Evolutionary conservation across 2,113 vertebrate species (phyloP).

Genomic region (Xiphophorus couchianus): DNA sequence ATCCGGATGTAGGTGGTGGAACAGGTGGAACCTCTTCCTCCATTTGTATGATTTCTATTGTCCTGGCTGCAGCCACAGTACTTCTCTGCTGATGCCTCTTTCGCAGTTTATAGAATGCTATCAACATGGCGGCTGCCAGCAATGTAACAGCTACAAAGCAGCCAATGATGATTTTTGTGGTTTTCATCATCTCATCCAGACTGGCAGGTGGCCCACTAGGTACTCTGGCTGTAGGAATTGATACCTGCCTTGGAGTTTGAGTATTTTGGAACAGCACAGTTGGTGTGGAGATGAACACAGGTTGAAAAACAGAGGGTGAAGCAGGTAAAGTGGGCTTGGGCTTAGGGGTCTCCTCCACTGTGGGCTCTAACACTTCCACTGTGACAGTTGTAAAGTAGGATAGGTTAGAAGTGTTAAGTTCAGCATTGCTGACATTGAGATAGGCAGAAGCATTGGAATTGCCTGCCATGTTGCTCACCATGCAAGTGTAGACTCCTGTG

Average conservation of each 20-base stretch:
- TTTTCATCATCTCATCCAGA: slow-evolving; percentile 98
- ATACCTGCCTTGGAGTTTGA: slow-evolving; percentile 88
- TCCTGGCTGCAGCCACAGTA: slow-evolving; percentile 90
- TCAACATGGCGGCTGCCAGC: slow-evolving; percentile 94
- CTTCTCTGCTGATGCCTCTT: slow-evolving; percentile 96
- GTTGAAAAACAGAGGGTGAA: slow-evolving; percentile 92
- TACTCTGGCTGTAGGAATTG: slow-evolving; percentile 83
- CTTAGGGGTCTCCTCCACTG: slow-evolving; percentile 89
- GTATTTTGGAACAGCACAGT: slow-evolving; percentile 92
- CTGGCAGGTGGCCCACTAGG: slow-evolving; percentile 87
- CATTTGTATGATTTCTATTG: slow-evolving; percentile 95
- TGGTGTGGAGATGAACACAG: slow-evolving; percentile 94
- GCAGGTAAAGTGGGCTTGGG: slow-evolving; percentile 89
- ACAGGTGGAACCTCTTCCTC: slow-evolving; percentile 88
- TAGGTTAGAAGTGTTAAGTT: slow-evolving; percentile 97
- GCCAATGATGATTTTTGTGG: slow-evolving; percentile 99
- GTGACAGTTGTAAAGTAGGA: slow-evolving; percentile 98
- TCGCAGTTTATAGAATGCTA: slow-evolving; percentile 97
- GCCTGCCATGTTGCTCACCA: slow-evolving; percentile 98
- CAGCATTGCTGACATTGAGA: slow-evolving; percentile 94
- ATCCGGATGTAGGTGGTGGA: slow-evolving; percentile 79
- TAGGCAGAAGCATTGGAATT: slow-evolving; percentile 97
- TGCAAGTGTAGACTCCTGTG: slow-evolving; percentile 95
- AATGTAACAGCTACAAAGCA: slow-evolving; percentile 97
- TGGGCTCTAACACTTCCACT: slow-evolving; percentile 91